These are phyloP conservation scores for Polypedilum vanderplanki DNA, from an alignment of 1,140 invertebrate species.

Conservation along the genomic window DNA sequence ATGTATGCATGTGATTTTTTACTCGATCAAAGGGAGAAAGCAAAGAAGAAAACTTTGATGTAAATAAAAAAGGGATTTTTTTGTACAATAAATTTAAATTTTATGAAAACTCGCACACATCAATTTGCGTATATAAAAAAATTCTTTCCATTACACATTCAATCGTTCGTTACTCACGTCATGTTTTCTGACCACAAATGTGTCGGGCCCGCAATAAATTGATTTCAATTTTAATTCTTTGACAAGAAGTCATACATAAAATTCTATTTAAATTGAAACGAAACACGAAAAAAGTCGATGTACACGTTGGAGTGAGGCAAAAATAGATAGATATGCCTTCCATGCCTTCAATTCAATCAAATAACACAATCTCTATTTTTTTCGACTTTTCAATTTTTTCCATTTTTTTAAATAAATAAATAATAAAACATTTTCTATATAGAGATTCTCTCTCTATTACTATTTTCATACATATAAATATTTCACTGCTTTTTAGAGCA, in stretches of 20 bases:
- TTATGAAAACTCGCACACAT: too few relatives aligned
- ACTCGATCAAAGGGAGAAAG: too few relatives aligned
- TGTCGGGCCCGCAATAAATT: conserved; percentile 23
- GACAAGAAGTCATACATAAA: conserved; percentile 26
- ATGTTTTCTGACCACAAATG: conserved; percentile 21
- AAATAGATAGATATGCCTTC: not conserved
- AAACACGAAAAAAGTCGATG: not conserved
- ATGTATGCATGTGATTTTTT: too few relatives aligned
- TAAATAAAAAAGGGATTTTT: too few relatives aligned
- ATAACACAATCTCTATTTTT: not conserved
- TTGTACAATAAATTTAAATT: too few relatives aligned
- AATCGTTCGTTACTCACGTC: conserved; percentile 11
- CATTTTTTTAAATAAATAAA: conserved; percentile 29
- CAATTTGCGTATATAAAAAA: too few relatives aligned
- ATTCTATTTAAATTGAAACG: conserved; percentile 15
- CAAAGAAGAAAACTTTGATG: too few relatives aligned
- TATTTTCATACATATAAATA: not conserved
- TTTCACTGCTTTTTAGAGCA: not conserved
- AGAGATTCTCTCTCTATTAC: not conserved
- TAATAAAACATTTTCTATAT: conserved; percentile 20
- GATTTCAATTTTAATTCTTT: conserved; percentile 20
- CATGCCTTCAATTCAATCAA: conserved; percentile 24
- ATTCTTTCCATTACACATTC: not conserved
- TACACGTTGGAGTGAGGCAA: not conserved
- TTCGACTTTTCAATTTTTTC: conserved; percentile 5